phyloP scores from a whole-genome alignment of 2,113 vertebrate species.

The Pelodiscus sinensis region DNA sequence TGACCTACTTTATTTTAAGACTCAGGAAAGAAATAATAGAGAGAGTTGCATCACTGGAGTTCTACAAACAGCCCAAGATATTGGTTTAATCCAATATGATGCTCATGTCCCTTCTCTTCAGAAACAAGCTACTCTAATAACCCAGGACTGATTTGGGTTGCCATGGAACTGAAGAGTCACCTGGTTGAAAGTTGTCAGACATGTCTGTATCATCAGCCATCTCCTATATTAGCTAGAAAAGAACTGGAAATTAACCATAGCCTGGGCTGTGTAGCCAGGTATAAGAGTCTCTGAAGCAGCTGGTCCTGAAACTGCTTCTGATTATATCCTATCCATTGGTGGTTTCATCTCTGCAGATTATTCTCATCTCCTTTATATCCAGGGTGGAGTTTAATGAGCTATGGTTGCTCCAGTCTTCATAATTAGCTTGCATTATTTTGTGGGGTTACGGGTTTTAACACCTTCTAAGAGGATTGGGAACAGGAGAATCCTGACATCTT shows the following conservation, averaged over 20 bases:
- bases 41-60: too few relatives aligned
- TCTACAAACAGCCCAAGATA: too few relatives aligned
- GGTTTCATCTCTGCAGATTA: too few relatives aligned
- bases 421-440: not conserved
- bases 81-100: not conserved
- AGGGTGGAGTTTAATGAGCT: not conserved
- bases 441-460: not conserved
- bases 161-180: not conserved
- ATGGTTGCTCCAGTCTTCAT: rapidly evolving
- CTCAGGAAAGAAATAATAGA: too few relatives aligned
- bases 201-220: not conserved
- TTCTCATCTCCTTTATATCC: not conserved
- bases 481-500: not conserved
- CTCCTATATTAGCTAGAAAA: not conserved
- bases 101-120: not conserved
- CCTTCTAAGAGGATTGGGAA: not conserved
- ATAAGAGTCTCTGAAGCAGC: not conserved
- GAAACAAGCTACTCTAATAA: not conserved
- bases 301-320: too few relatives aligned
- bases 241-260: not conserved
- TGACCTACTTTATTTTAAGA: too few relatives aligned
- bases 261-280: not conserved
- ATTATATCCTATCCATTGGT: too few relatives aligned
- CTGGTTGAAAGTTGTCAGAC: not conserved
- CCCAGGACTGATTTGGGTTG: not conserved